Conservation (phyloP, 2,888 invertebrate genomes). For the Hirtodrosophila alboralis region DNA sequence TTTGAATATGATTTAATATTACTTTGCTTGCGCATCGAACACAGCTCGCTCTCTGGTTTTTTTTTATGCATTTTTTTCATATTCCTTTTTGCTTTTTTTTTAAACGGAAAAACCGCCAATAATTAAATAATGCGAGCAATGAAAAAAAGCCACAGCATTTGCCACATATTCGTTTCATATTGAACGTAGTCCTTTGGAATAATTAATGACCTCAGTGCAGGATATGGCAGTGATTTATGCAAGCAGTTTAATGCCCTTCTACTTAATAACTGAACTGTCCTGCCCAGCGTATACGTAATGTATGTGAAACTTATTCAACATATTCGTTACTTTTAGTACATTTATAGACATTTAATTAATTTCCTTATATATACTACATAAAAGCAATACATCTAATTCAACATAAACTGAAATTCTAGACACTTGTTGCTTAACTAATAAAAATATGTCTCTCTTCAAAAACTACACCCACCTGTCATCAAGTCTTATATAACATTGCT, state of each 20-base stretch:
- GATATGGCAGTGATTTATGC: conserved; percentile 66
- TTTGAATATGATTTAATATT: conserved; percentile 53
- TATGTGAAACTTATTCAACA: conserved; percentile 25
- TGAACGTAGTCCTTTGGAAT: conserved; percentile 46
- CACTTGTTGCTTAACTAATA: conserved; percentile 64
- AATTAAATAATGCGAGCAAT: conserved; percentile 63
- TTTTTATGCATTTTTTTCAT: conserved; percentile 2
- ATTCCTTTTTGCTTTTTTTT: conserved; percentile 23
- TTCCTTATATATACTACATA: conserved; percentile 28
- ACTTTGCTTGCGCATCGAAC: conserved; percentile 43
- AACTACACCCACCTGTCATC: conserved; percentile 50
- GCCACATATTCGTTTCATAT: conserved; percentile 38
- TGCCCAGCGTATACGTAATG: conserved; percentile 57
- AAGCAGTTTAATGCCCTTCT: conserved; percentile 65
- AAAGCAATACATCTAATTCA: conserved; percentile 7
- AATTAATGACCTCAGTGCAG: conserved; percentile 64
- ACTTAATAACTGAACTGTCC: conserved; percentile 54
- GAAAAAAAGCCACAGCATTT: conserved; percentile 44
- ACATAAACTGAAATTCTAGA: conserved; percentile 7
- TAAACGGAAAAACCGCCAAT: conserved; percentile 57
- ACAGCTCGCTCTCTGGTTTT: conserved; percentile 13
- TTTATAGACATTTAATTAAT: conserved; percentile 68
- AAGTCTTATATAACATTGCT: conserved; percentile 20
- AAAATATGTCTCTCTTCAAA: conserved; percentile 29
- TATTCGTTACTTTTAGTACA: conserved; percentile 37